Percentiles rank a stretch among this genome's conserved stretches.
Evolutionary conservation across 1,140 invertebrate species (phyloP).

Genomic region (Nomia melanderi): DNA sequence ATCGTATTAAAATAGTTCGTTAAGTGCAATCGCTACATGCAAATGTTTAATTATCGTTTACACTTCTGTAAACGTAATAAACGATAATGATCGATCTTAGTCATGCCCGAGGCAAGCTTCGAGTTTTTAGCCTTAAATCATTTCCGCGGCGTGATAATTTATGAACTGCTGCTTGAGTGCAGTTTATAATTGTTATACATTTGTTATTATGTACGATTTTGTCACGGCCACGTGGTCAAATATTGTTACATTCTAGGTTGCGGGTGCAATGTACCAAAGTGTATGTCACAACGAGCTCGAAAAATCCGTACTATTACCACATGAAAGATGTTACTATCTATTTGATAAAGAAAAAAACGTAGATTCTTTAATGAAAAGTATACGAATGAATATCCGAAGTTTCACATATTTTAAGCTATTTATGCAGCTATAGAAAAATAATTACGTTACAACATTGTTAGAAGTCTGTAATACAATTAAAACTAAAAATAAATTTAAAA

Average conservation of each 20-base stretch:
- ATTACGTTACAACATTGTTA: no score
- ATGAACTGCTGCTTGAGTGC: constrained; percentile 46
- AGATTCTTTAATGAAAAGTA: no score
- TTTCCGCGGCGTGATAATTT: constrained; percentile 48
- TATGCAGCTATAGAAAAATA: no score
- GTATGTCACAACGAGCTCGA: not conserved
- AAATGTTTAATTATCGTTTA: constrained; percentile 34
- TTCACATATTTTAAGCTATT: no score
- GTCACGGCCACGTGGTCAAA: constrained; percentile 49
- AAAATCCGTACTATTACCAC: not conserved
- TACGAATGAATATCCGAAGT: no score
- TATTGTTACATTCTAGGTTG: constrained; percentile 26
- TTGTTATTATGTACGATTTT: constrained; percentile 44
- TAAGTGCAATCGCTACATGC: not conserved
- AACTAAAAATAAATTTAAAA: no score
- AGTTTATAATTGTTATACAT: constrained; percentile 56
- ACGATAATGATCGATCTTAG: constrained; percentile 59
- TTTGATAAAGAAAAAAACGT: no score
- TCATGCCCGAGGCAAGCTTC: constrained; percentile 10
- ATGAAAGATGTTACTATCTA: no score
- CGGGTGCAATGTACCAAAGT: constrained; percentile 19
- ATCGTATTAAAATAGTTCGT: constrained; percentile 22
- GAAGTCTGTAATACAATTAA: no score
- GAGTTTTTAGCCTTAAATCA: constrained; percentile 58
- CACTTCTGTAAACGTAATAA: constrained; percentile 53